A percentile compares a stretch with the other conserved stretches of the same genome.
Conservation (phyloP, 30 jellyfish, hydroid and myxozoan genomes). For the Nemopilema nomurai region DNA sequence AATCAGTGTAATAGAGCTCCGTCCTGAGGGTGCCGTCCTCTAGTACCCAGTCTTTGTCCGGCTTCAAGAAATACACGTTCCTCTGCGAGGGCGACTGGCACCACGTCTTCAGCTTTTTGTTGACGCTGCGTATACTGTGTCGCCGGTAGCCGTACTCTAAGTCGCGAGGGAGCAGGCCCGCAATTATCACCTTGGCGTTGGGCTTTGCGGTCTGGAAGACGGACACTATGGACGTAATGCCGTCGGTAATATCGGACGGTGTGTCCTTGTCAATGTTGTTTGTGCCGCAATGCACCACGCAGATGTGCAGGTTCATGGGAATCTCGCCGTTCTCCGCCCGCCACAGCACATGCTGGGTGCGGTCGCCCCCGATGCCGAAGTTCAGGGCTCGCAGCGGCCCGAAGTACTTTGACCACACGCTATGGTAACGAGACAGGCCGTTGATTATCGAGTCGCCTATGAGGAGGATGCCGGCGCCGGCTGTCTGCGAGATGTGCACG, state of each 20-base stretch:
- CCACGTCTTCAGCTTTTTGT: slow-evolving; percentile 77
- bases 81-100: slow-evolving; percentile 82
- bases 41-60: slow-evolving; percentile 88
- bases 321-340: slow-evolving; percentile 88
- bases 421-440: slow-evolving; percentile 87
- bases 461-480: slow-evolving; percentile 71
- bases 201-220: slow-evolving; percentile 95
- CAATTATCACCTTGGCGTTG: slow-evolving; percentile 83
- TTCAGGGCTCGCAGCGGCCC: slow-evolving; percentile 79
- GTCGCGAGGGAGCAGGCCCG: slow-evolving; percentile 95
- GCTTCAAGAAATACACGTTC: slow-evolving; percentile 87
- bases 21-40: slow-evolving; percentile 79
- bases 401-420: slow-evolving; percentile 87
- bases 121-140: slow-evolving; percentile 69
- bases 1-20: slow-evolving; percentile 72
- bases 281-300: slow-evolving; percentile 95
- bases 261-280: slow-evolving; percentile 86
- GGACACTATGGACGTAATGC: slow-evolving; percentile 85
- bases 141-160: slow-evolving; percentile 75
- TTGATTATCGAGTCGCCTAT: slow-evolving; percentile 92
- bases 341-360: slow-evolving; percentile 97
- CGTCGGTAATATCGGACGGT: slow-evolving; percentile 89
- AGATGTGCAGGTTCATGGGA: slow-evolving; percentile 72
- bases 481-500: slow-evolving; percentile 90
- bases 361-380: slow-evolving; percentile 98